Evolutionary conservation across 2,113 vertebrate species (phyloP).

Genomic region (Psilopogon haemacephalus): DNA sequence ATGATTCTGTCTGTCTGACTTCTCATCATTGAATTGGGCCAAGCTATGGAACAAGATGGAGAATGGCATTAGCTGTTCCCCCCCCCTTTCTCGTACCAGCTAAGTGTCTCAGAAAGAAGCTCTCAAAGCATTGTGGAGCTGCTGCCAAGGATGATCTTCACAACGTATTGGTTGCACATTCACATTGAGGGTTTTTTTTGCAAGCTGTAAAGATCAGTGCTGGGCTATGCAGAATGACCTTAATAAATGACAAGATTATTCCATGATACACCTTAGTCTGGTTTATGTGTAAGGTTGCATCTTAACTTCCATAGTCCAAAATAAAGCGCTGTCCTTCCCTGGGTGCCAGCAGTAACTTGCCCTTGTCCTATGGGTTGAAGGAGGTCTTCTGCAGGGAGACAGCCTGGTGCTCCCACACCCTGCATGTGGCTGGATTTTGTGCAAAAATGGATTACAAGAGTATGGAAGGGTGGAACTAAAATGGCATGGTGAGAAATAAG

Average conservation of each 20-base stretch:
- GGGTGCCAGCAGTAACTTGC: not conserved
- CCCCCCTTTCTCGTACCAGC: not conserved
- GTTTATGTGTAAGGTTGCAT: not conserved
- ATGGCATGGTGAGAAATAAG: not conserved
- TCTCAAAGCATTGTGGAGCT: not conserved
- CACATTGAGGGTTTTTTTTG: not conserved
- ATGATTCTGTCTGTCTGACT: not conserved
- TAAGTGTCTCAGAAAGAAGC: not conserved
- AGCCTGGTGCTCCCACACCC: not conserved
- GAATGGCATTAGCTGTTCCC: not conserved
- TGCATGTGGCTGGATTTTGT: not conserved
- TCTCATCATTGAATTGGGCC: rapidly evolving
- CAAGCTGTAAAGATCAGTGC: not conserved
- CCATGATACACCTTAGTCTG: not conserved
- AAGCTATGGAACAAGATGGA: not conserved
- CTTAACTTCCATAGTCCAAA: not conserved
- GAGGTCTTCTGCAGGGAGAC: not conserved
- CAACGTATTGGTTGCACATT: rapidly evolving
- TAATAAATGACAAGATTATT: not conserved
- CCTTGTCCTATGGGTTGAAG: not conserved
- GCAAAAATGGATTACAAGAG: not conserved
- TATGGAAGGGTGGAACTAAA: not conserved
- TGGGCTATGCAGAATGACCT: not conserved
- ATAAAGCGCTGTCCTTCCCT: not conserved
- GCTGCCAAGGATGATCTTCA: not conserved